These are phyloP conservation scores for Tenthredo livida DNA, from an alignment of 2,888 invertebrate species.

Conservation along the genomic window DNA sequence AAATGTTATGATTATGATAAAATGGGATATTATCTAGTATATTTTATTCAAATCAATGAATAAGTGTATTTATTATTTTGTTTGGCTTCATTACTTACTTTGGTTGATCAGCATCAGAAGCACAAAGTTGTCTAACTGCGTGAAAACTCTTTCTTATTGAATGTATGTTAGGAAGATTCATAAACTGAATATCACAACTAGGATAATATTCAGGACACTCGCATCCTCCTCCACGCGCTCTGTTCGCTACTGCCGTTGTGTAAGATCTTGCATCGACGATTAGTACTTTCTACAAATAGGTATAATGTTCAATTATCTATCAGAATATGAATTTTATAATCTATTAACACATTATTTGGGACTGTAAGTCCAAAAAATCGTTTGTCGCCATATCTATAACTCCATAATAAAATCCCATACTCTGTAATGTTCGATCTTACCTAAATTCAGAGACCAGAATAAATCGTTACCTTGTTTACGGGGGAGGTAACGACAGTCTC, in stretches of 20 bases:
- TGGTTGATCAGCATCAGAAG: slow-evolving; percentile 88
- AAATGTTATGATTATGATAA: slow-evolving; percentile 26
- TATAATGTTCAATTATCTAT: slow-evolving; percentile 8
- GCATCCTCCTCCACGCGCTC: slow-evolving; percentile 97
- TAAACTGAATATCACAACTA: slow-evolving; percentile 96
- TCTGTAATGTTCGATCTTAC: not conserved
- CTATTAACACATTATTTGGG: not conserved
- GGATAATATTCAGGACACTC: slow-evolving; percentile 98
- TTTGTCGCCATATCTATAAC: not conserved
- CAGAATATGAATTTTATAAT: not conserved
- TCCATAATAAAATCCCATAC: not conserved
- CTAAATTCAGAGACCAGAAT: not conserved
- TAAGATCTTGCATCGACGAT: slow-evolving; percentile 98
- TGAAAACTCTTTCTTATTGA: slow-evolving; percentile 96
- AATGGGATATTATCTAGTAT: not conserved
- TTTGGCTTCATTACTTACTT: slow-evolving; percentile 82
- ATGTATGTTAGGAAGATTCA: slow-evolving; percentile 98
- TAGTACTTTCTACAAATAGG: slow-evolving; percentile 84
- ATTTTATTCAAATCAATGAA: slow-evolving; percentile 32
- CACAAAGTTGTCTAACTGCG: slow-evolving; percentile 88
- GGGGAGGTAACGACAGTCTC: slow-evolving; percentile 66
- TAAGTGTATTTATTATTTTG: not conserved
- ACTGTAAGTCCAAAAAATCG: not conserved
- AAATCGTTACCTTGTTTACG: slow-evolving; percentile 66
- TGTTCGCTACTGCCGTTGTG: slow-evolving; percentile 96